phyloP scores from a whole-genome alignment of 2,888 invertebrate species.

The Euphydryas editha region DNA sequence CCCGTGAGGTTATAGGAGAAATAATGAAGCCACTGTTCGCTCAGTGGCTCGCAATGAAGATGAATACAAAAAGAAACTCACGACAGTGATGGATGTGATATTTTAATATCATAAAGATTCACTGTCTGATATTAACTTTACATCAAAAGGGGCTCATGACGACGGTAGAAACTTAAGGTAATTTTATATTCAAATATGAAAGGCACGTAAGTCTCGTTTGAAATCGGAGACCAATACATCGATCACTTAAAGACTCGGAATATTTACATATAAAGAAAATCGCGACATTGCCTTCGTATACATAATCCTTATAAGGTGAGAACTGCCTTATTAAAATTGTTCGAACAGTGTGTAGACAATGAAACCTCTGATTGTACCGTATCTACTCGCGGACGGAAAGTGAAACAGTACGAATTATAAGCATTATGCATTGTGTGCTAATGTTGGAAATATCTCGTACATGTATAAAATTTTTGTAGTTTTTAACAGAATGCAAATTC shows the following conservation, averaged over 20 bases:
- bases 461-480: slow-evolving; percentile 26
- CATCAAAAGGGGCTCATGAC: no score
- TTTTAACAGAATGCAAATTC: slow-evolving; percentile 23
- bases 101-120: slow-evolving; percentile 23
- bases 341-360: slow-evolving; percentile 27
- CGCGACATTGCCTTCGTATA: slow-evolving; percentile 27
- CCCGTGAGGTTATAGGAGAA: slow-evolving; percentile 30
- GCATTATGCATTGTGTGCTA: slow-evolving; percentile 39
- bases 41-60: slow-evolving; percentile 28
- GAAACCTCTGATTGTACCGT: slow-evolving; percentile 21
- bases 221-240: slow-evolving; percentile 9
- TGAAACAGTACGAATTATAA: slow-evolving; percentile 31
- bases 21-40: slow-evolving; percentile 37
- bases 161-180: not conserved
- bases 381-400: slow-evolving; percentile 23
- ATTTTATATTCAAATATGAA: slow-evolving; percentile 4
- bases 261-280: slow-evolving; percentile 33
- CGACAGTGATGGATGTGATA: slow-evolving; percentile 39
- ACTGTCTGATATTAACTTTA: slow-evolving; percentile 10
- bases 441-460: slow-evolving; percentile 23
- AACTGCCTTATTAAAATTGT: slow-evolving; percentile 34
- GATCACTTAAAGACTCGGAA: slow-evolving; percentile 22
- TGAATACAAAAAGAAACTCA: slow-evolving; percentile 36
- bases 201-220: slow-evolving; percentile 15
- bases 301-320: slow-evolving; percentile 28